Evolutionary conservation across 2,113 vertebrate species (phyloP).

Genomic region (Mesocricetus auratus): DNA sequence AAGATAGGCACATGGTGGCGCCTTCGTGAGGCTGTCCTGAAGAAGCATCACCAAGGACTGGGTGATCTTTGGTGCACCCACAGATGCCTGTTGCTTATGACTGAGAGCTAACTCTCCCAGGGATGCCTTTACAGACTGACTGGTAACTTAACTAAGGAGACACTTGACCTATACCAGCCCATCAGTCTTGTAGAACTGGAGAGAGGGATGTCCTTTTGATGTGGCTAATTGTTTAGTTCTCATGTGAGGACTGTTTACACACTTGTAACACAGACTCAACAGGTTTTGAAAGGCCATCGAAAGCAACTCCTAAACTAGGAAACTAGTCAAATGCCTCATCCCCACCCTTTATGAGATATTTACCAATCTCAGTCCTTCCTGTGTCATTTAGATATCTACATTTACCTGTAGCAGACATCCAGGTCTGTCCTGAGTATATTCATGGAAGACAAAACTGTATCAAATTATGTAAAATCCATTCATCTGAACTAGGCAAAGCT

Average conservation of each 20-base stretch:
- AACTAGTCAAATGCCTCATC: background rate
- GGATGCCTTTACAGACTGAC: background rate
- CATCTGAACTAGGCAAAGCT: background rate
- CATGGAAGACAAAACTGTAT: background rate
- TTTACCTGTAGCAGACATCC: background rate
- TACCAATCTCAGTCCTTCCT: background rate
- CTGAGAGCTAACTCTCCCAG: background rate
- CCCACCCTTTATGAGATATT: background rate
- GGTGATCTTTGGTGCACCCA: background rate
- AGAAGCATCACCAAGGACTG: background rate
- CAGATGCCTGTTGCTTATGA: background rate
- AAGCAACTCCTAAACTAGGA: background rate
- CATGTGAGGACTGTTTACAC: background rate
- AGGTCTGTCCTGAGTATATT: background rate
- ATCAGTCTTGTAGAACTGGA: conserved; percentile 8
- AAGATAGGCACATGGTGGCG: background rate
- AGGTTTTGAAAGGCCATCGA: background rate
- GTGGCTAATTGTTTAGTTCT: conserved; percentile 18
- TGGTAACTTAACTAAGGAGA: background rate
- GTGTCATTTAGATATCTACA: background rate
- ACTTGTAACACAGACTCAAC: background rate
- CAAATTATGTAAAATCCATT: background rate
- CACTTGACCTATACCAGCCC: background rate
- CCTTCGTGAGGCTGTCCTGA: background rate
- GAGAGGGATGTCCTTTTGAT: background rate